Evolutionary conservation across 1,140 invertebrate genomes (phyloP).

Genomic region (Thaumatotibia leucotreta): DNA sequence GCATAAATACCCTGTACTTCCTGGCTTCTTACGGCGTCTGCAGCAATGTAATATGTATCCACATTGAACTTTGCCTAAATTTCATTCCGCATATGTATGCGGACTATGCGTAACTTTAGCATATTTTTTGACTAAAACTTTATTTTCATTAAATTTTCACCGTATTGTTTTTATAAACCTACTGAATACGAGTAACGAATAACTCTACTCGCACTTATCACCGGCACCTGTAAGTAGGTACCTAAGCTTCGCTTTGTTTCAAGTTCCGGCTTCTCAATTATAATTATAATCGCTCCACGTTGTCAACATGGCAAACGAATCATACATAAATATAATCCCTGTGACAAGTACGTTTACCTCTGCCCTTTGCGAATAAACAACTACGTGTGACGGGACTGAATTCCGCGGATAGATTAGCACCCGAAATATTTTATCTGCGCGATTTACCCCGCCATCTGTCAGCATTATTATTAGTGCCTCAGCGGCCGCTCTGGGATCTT

Average conservation of each 20-base stretch:
- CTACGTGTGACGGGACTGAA: not conserved
- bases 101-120: no score
- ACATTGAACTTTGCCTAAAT: no score
- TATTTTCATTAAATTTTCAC: no score
- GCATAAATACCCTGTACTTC: no score
- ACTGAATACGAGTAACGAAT: no score
- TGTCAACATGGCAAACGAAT: not conserved
- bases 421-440: slow-evolving; percentile 22
- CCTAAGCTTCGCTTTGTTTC: not conserved
- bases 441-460: slow-evolving; percentile 31
- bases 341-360: not conserved
- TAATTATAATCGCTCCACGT: not conserved
- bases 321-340: not conserved
- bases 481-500: not conserved
- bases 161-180: no score
- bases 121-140: no score
- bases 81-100: no score
- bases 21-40: no score
- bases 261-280: not conserved
- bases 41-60: no score
- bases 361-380: not conserved
- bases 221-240: no score
- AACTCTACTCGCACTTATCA: no score
- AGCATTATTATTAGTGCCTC: slow-evolving; percentile 20
- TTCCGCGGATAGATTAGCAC: slow-evolving; percentile 18